Base-by-base conservation (phyloP, 2,888 invertebrate genomes). In the Nemotelus nigrinus region DNA sequence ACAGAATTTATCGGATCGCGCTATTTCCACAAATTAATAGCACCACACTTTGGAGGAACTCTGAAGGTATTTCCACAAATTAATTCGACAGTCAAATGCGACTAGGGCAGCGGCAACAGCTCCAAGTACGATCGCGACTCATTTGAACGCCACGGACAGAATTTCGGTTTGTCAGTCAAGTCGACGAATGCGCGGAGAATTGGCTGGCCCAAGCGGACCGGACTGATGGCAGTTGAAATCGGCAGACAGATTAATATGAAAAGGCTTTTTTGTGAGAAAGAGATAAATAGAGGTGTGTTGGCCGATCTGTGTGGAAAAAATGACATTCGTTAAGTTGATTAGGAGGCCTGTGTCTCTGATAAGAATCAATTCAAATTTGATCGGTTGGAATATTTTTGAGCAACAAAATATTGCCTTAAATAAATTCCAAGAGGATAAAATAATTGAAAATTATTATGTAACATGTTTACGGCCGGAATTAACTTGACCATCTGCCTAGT, bases 61-160 rank as follows among this genome's bases (percentile, higher is more conserved):
- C 5, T 2, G 10, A 63, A 8, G 63, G 41, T 41, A 43, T 63
- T 39, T 10, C 25, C 63, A 25, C 63, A 43, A 63, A 63, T 25
- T 25, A 25, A 25, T 25, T 41, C 43, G 58, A 39, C 41, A 25
- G 63, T 41, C 63, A 43, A n/a, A 45, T 45, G 45, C 45, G 4
- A 65, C 25, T 25, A 70, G 43, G 53, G 41, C 53, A 53, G 6
- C 53, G 7, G 65, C 47, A 47, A 45, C 65, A n/a, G 10, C 65
- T 55, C 60, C n/a, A 58, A 6, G 53, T 60, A 60, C 72, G 74
- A 74, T 63, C 63, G 48, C 74, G 48, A 60, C 48, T 48, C 74
- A 60, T 58, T 72, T 58, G 58, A 72, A 72, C 58, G 72, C 47
- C 63, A 60, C 58, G 53, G 53, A 60, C 58, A 41, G 53, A 68